These are phyloP conservation scores for Sebastes steindachneri DNA, from an alignment of 2,797 vertebrate genomes.

Conservation along the genomic window DNA sequence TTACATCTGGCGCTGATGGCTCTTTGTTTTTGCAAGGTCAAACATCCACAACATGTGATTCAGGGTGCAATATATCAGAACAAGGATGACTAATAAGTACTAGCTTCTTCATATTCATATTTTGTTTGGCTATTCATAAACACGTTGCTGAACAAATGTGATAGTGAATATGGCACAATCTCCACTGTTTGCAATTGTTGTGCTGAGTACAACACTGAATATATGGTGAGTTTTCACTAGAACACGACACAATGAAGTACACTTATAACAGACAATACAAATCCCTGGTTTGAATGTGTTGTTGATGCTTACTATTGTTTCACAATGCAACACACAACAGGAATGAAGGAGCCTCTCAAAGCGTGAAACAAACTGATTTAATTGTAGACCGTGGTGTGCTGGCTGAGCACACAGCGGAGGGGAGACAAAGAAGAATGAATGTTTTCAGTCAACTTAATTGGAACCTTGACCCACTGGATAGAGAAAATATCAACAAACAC, in stretches of 20 bases:
- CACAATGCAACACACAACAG: background rate
- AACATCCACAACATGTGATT: background rate
- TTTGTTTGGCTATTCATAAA: background rate
- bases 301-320: background rate
- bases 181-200: background rate
- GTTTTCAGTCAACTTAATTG: background rate
- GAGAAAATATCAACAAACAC: background rate
- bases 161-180: background rate
- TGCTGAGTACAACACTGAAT: background rate
- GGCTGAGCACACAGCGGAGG: background rate
- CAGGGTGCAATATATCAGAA: background rate
- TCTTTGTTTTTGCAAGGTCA: background rate
- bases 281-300: background rate
- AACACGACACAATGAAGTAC: background rate
- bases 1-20: background rate
- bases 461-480: background rate
- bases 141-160: background rate
- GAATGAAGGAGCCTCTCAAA: constrained; percentile 8
- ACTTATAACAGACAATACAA: constrained; percentile 15
- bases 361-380: background rate
- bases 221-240: background rate
- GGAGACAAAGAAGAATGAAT: background rate
- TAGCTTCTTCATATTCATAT: background rate
- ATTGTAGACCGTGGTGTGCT: background rate
- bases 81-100: background rate